Evolutionary conservation across 2,888 invertebrate species (phyloP).

Genomic region (Leptothorax acervorum): DNA sequence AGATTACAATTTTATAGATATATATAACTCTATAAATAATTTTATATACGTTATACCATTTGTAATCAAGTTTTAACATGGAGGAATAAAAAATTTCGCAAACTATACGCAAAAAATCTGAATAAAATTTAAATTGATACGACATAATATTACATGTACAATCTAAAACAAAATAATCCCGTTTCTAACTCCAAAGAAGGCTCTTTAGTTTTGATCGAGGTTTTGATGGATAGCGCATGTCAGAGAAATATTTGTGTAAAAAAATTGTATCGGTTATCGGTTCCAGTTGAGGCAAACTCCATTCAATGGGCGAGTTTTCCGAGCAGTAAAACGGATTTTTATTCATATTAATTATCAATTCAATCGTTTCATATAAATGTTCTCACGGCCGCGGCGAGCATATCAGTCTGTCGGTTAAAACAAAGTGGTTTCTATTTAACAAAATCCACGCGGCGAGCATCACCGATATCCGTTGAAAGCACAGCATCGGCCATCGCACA

Average conservation of each 20-base stretch:
- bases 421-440: constrained; percentile 34
- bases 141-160: not conserved
- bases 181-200: not conserved
- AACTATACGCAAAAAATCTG: not conserved
- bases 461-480: constrained; percentile 57
- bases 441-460: not conserved
- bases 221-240: not conserved
- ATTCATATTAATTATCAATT: constrained; percentile 29
- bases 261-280: not conserved
- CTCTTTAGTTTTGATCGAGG: not conserved
- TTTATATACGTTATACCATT: not conserved
- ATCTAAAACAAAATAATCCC: not conserved
- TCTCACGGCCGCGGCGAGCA: not conserved
- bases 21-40: not conserved
- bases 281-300: not conserved
- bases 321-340: not conserved
- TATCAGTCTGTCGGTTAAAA: constrained; percentile 10
- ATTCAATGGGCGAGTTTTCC: not conserved
- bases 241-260: not conserved
- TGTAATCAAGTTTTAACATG: not conserved
- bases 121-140: not conserved
- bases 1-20: not conserved
- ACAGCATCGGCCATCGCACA: constrained; percentile 9
- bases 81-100: not conserved
- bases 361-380: constrained; percentile 19